A percentile compares a stretch with the other conserved stretches of the same genome.
Conservation (phyloP, 53 echinoderm and acorn worm genomes). For the Arbacia lixula region DNA sequence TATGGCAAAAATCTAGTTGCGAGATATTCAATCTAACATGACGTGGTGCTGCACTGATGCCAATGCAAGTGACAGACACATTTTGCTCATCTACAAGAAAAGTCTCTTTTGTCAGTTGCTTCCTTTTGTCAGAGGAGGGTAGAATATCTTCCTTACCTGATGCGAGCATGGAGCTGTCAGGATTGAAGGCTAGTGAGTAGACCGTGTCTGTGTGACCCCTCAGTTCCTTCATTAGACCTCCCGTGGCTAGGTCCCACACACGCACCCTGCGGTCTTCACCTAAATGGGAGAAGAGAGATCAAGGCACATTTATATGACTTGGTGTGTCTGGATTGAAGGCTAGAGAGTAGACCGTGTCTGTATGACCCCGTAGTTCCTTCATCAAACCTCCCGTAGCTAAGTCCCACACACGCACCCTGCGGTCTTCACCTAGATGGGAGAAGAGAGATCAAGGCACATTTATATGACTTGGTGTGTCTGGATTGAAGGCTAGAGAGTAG, state of each 20-base stretch:
- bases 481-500: slow-evolving; percentile 84
- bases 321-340: slow-evolving; percentile 86
- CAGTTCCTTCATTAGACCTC: slow-evolving; percentile 87
- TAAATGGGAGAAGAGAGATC: slow-evolving; percentile 26
- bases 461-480: too few species aligned
- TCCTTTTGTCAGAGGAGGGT: too few species aligned
- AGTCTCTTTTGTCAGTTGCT: too few species aligned
- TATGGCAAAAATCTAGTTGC: too few species aligned
- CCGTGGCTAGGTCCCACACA: slow-evolving; percentile 91
- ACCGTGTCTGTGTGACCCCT: slow-evolving; percentile 93
- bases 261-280: slow-evolving; percentile 93
- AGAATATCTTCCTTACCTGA: slow-evolving; percentile 82
- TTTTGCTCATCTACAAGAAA: too few species aligned
- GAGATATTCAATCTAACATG: too few species aligned
- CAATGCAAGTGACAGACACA: too few species aligned
- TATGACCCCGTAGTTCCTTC: slow-evolving; percentile 86
- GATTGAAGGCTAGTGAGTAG: slow-evolving; percentile 84
- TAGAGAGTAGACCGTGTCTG: slow-evolving; percentile 86
- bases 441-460: too few species aligned
- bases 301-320: too few species aligned
- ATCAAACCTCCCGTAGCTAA: slow-evolving; percentile 73
- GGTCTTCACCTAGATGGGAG: slow-evolving; percentile 73
- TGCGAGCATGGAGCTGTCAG: slow-evolving; percentile 82
- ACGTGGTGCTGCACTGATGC: too few species aligned
- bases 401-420: slow-evolving; percentile 81